Evolutionary conservation across 2,797 vertebrate genomes (phyloP), one percentile per base, ranked within the genome.

Genomic region (Vultur gryphus): DNA sequence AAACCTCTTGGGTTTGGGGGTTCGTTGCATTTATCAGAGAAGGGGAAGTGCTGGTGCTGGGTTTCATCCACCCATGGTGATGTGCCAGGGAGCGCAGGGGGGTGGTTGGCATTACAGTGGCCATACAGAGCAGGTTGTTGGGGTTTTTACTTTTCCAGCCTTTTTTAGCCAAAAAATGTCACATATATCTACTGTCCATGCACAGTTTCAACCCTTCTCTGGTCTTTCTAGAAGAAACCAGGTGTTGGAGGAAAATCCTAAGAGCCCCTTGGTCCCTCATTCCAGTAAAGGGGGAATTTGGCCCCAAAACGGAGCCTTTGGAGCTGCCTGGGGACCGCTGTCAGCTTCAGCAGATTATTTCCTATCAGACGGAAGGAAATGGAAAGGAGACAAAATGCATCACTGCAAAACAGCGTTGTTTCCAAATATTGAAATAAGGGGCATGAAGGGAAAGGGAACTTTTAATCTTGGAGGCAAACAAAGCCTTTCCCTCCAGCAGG

Each of bases 21-120:
- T 90, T 81, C 2, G 2, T 33, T 79, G 59, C 6, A 0, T 61
- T 87, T 75, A 28, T 70, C 10, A 29, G 48, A 83, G 75, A 14
- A 80, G 12, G 26, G 17, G 16, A 82, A 41, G 26, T 1, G 4
- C 49, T 7, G 4, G 26, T 2, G 8, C 51, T 39, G 76, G 9
- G 17, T 64, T 77, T 48, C 39, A 35, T 9, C 39, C 29, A 16
- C 26, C 16, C 82, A 23, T 3, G 1, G n/a, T 1, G 18, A 10
- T 9, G 41, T 61, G 28, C 13, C 2, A 6, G 33, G 33, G 61
- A 49, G 43, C 1, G 1, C 13, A 7, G 13, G 2, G 21, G 7
- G 4, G 7, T 21, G 25, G 9, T 16, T 61, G 51, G 2, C 2
- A 4, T 46, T 31, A 24, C 25, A 16, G 20, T 6, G 11, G 13